Evolutionary conservation across 2,888 invertebrate genomes (phyloP).

Genomic region (Lasioglossum pauxillum): DNA sequence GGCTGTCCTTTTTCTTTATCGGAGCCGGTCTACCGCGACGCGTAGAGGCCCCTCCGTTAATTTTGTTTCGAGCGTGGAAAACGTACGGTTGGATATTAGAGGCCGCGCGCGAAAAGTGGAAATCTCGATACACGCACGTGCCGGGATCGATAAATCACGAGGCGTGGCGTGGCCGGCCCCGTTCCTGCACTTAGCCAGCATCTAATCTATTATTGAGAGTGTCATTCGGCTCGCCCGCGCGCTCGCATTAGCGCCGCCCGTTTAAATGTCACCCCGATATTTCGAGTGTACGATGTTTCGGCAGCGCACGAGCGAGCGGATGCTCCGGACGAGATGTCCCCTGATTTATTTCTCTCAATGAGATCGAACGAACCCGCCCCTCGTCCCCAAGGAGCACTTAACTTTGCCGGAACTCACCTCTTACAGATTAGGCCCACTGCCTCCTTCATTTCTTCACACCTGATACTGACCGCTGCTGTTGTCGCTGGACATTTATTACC

Average conservation of each 20-base stretch:
- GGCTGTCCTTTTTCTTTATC: slow-evolving; percentile 45
- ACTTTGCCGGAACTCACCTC: slow-evolving; percentile 20
- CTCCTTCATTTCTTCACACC: slow-evolving; percentile 7
- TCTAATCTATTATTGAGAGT: slow-evolving; percentile 83
- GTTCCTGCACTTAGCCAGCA: slow-evolving; percentile 80
- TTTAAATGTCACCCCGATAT: slow-evolving; percentile 73
- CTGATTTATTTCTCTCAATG: slow-evolving; percentile 71
- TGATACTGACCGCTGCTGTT: not conserved
- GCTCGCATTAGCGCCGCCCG: slow-evolving; percentile 74
- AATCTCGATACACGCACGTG: slow-evolving; percentile 78
- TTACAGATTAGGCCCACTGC: not conserved
- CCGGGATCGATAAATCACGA: slow-evolving; percentile 80
- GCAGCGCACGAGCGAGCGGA: slow-evolving; percentile 32
- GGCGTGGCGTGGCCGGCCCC: slow-evolving; percentile 59
- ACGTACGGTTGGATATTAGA: slow-evolving; percentile 51
- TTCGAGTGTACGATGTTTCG: slow-evolving; percentile 61
- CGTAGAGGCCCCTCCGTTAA: slow-evolving; percentile 38
- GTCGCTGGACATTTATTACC: not conserved
- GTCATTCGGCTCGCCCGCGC: slow-evolving; percentile 74
- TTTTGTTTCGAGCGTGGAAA: slow-evolving; percentile 50
- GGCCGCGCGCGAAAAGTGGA: slow-evolving; percentile 71
- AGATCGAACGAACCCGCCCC: slow-evolving; percentile 66
- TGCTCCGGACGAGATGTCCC: slow-evolving; percentile 44
- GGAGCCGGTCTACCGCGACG: slow-evolving; percentile 32
- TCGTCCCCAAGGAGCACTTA: slow-evolving; percentile 39